Evolutionary conservation across 2,113 vertebrate genomes (phyloP), one percentile per base, ranked within the genome.

Genomic region (Pachyramphus minor): DNA sequence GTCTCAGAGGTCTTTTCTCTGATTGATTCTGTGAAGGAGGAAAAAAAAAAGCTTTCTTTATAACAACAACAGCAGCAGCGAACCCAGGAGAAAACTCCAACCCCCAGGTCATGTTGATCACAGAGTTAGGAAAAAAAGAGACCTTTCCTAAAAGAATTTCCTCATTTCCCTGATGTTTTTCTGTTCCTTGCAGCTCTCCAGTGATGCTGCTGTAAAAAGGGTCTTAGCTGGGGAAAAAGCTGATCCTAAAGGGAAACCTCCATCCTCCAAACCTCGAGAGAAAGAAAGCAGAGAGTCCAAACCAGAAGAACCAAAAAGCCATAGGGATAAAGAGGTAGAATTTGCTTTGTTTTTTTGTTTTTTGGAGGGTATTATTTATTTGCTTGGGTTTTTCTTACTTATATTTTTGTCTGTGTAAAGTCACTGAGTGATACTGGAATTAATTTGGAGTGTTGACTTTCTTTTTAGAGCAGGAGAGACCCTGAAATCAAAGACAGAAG

Each of bases 131-230:
- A 63, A 81, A 31, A 28, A 45, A 71, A 17, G 30, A 69, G 16
- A 19, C 33, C 25, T 59, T 69, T 68, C 27, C 14, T 87, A 25
- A 60, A 49, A 37, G 9, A 27, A 15, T 52, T 69, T 19, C 3
- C 6, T 62, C 4, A 27, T 78, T 80, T 69, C 19, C 33, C 4
- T 45, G 25, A 20, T 56, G 4, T 33, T 66, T 72, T 69, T 69
- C 55, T 90, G 4, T 67, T 71, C 53, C 67, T 76, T 95, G 45
- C 62, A 99, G 99, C 89, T 99, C 39, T 98, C 98, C 84, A 99
- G 99, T 82, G 99, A 99, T 4, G 98, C 98, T 13, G 99, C 99
- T 15, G 99, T 99, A 47, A 99, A 98, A 97, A 98, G 95, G 53
- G 98, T 99, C 59, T 97, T 99, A 55, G 90, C 98, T 11, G 99